Percentiles rank a stretch among this genome's conserved stretches.
Evolutionary conservation across 2,797 vertebrate genomes (phyloP).

Genomic region (Decapterus maruadsi): DNA sequence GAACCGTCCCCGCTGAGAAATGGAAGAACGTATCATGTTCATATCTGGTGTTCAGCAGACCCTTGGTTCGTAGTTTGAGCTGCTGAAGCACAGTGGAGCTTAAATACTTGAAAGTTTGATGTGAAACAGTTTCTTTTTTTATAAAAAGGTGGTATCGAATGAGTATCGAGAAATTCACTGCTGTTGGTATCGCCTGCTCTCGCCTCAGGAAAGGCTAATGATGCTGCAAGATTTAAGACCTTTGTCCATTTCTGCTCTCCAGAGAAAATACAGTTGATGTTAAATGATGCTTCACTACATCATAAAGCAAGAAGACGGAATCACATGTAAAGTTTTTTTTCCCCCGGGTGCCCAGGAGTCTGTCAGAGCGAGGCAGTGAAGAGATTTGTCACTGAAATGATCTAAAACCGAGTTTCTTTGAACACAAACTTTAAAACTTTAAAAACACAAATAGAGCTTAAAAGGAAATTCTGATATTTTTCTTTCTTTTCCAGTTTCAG

Average conservation of each 20-base stretch:
- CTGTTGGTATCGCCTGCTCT: too few species aligned
- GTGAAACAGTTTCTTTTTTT: too few species aligned
- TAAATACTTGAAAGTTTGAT: too few species aligned
- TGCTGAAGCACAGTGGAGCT: too few species aligned
- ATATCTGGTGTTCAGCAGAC: too few species aligned
- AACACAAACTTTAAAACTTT: too few species aligned
- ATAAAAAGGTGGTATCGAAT: too few species aligned
- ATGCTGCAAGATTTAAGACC: neutral
- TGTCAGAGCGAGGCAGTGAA: neutral
- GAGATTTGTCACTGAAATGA: neutral
- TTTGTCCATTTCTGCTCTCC: neutral
- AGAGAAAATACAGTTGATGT: neutral
- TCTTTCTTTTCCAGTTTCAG: neutral
- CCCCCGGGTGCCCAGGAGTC: neutral
- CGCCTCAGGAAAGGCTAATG: too few species aligned
- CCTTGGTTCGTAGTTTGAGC: too few species aligned
- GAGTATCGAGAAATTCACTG: too few species aligned
- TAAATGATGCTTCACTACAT: neutral
- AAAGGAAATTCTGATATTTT: slow-evolving; percentile 1
- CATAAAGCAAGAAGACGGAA: neutral
- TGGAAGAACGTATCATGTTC: too few species aligned
- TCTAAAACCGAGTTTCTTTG: neutral
- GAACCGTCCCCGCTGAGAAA: too few species aligned
- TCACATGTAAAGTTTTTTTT: neutral
- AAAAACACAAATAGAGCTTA: neutral